Evolutionary conservation across 2,888 invertebrate genomes (phyloP).

Genomic region (Seladonia tumulorum): DNA sequence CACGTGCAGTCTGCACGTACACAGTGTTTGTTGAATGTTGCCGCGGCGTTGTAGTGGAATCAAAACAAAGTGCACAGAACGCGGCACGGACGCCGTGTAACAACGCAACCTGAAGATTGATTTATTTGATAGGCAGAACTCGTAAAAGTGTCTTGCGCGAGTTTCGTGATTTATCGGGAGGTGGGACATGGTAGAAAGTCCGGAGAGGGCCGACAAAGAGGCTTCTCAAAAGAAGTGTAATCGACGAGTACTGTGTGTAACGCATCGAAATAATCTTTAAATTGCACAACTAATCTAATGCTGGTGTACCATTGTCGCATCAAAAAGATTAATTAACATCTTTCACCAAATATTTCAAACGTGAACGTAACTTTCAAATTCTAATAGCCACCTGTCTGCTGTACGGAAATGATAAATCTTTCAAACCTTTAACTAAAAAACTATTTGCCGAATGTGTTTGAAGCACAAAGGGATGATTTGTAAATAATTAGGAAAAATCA

Average conservation of each 20-base stretch:
- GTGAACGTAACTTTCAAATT: background rate
- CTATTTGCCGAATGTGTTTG: background rate
- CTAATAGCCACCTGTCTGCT: background rate
- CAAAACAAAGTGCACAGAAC: constrained; percentile 5
- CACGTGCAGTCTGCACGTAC: constrained; percentile 3
- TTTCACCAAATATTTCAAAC: background rate
- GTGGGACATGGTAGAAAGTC: constrained; percentile 14
- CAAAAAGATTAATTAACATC: background rate
- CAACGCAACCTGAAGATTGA: constrained; percentile 35
- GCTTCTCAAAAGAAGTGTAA: constrained; percentile 1
- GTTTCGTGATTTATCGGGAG: constrained; percentile 35
- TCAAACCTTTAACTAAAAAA: background rate
- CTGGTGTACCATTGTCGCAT: background rate
- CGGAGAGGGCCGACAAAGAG: background rate
- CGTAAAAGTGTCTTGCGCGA: constrained; percentile 30
- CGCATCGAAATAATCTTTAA: background rate
- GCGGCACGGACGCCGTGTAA: background rate
- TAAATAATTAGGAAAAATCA: background rate
- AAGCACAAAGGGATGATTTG: background rate
- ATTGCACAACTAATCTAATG: background rate
- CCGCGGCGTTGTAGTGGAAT: background rate
- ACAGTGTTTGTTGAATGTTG: constrained; percentile 5
- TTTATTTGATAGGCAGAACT: constrained; percentile 39
- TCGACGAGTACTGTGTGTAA: background rate
- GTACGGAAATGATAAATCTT: background rate